Conservation (phyloP, 2,797 vertebrate species). For the Scyliorhinus canicula region DNA sequence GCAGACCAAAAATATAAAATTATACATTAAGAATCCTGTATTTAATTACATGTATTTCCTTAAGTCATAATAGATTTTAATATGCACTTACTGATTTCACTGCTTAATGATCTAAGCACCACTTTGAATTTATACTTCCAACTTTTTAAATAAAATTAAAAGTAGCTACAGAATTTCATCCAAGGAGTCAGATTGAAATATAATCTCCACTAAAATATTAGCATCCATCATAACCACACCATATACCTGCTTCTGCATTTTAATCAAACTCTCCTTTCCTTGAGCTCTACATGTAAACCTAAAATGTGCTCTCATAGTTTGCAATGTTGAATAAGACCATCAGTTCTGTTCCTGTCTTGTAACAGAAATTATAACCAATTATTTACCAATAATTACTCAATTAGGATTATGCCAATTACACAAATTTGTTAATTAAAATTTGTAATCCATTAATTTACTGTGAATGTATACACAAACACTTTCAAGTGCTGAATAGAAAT, state of each 20-base stretch:
- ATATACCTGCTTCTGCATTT: not conserved
- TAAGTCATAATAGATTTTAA: not conserved
- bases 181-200: not conserved
- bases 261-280: conserved; percentile 15
- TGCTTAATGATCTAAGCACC: not conserved
- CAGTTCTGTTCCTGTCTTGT: not conserved
- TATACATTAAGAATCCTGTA: not conserved
- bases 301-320: not conserved
- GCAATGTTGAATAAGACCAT: not conserved
- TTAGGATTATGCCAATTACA: conserved; percentile 36
- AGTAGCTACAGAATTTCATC: not conserved
- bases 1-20: conserved; percentile 8
- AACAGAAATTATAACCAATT: conserved; percentile 35
- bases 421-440: conserved; percentile 23
- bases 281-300: not conserved
- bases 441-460: conserved; percentile 28
- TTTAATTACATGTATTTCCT: conserved; percentile 12
- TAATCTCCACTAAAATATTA: not conserved
- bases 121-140: not conserved
- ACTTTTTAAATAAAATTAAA: not conserved
- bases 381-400: conserved; percentile 34
- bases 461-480: conserved; percentile 16
- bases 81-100: not conserved
- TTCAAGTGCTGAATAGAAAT: conserved; percentile 1
- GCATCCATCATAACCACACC: not conserved